These are phyloP conservation scores for Rhyacichthys aspro DNA, from an alignment of 2,797 vertebrate species.

Conservation along the genomic window DNA sequence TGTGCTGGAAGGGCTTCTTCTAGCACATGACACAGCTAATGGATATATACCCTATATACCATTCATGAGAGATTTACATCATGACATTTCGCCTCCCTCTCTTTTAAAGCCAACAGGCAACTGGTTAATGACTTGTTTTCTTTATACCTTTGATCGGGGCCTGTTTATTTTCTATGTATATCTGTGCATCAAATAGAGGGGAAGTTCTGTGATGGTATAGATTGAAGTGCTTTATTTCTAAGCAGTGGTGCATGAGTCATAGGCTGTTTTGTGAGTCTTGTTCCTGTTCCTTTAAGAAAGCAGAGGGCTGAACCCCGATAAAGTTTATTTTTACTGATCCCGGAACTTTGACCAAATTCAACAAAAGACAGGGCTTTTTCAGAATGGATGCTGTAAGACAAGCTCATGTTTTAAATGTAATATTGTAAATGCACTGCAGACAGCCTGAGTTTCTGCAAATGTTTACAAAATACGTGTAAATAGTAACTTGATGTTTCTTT, in stretches of 20 bases:
- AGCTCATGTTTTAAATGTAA: too few relatives aligned
- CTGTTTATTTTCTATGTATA: constrained; percentile 29
- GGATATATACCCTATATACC: constrained; percentile 35
- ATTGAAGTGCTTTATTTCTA: constrained; percentile 17
- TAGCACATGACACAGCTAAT: constrained; percentile 37
- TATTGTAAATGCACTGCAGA: too few relatives aligned
- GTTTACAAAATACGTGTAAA: not conserved
- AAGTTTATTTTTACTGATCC: not conserved
- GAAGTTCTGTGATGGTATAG: constrained; percentile 22
- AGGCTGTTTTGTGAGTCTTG: not conserved
- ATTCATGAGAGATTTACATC: constrained; percentile 35
- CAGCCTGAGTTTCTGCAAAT: too few relatives aligned
- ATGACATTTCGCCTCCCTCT: constrained; percentile 50
- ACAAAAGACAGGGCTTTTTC: not conserved
- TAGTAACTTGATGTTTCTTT: not conserved
- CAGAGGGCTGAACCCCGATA: not conserved
- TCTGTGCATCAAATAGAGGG: constrained; percentile 21
- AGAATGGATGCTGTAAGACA: not conserved
- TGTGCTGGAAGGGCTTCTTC: constrained; percentile 25
- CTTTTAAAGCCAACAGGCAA: constrained; percentile 35
- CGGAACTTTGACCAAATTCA: not conserved
- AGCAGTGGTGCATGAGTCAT: constrained; percentile 36
- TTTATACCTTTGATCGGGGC: constrained; percentile 30
- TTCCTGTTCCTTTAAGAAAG: not conserved
- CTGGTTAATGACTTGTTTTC: constrained; percentile 60